Base-by-base conservation (phyloP, 2,113 vertebrate species). In the Cichladusa arquata region DNA sequence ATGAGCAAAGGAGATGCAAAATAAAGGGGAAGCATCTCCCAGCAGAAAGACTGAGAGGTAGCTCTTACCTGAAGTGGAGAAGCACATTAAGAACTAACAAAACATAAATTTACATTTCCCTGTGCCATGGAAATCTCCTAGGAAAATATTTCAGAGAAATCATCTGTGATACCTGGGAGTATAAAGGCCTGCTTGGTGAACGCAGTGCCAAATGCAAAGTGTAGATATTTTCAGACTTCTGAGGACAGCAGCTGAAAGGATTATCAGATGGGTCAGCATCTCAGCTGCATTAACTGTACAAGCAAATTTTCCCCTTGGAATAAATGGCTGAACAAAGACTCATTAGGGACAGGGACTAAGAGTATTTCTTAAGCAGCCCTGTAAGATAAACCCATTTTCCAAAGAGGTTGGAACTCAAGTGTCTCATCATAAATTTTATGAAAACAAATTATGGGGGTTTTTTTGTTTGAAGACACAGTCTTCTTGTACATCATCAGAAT, bases 191-290 rank as follows among this genome's bases (percentile, higher is more conserved):
- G 65, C 26, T 34, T 18, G 19, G 69, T 58, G 22, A 92, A 58
- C 3, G 34, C 1, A 89, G 42, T 19, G 60, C 64, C 79, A 64
- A 77, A 94, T 31, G 51, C 51, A 85, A 81, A 85, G 54, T 34
- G 50, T 3, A 42, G 71, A 19, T 80, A 85, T 64, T 72, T 61
- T 45, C 23, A 94, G 95, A 56, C 36, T 86, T 56, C 45, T 69
- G 45, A 91, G 71, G 33, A 88, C 58, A 86, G 85, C 71, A 77
- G 82, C 71, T 92, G 88, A 90, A 96, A 69, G 88, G 51, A 91
- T 78, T 67, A 73, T 40, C 17, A 36, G 64, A 93, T 74, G 61
- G 83, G 45, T 93, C 91, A 91, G 82, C 82, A 93, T 69, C 77
- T 92, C 82, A 86, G 83, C 67, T 88, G 67, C 86, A 83, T 51